Evolutionary conservation across 2,888 invertebrate genomes (phyloP), one percentile per base, ranked within the genome.

Genomic region (Corbicula japonica): DNA sequence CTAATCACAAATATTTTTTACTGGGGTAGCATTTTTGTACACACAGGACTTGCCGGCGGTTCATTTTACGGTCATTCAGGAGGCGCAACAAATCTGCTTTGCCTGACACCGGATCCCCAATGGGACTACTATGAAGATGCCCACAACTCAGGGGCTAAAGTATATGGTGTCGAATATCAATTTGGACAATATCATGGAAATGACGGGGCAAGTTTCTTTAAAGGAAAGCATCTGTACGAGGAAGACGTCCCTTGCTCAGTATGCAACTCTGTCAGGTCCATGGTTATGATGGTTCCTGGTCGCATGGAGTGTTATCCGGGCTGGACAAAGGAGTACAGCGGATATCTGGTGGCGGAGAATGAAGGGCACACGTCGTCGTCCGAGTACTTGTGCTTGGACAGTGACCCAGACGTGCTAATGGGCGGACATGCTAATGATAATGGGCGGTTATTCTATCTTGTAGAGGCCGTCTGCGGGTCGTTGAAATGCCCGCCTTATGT

Each of bases 401-500:
- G 28, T 3, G 18, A 15, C 6, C 63, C 63, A 15, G 63, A 63
- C 15, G 48, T 30, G 18, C 1, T 46, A n/a, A 48, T 23, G 2
- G 48, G 63, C 8, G 63, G 63, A 18, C 23, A 46, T 46, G 2
- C 23, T n/a, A 46, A 35, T 35, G 8, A 21, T 5, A 15, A 50
- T 1, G 50, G 63, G 2, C 30, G 41, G 18, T 28, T 63, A 23
- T 2, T 63, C n/a, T 63, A 48, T 34, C 8, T 63, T 3, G 50
- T 63, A 15, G 48, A 63, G 21, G 50, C 32, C 10, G 32, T n/a
- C 28, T 63, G 63, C 32, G 63, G 63, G 28, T 63, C 63, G 12
- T 48, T 63, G 50, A 46, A 46, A 34, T 63, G 63, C 50, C 63
- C 63, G 15, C 63, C 63, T 2, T 63, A 63, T 63, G 26, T 48